Percentiles rank a stretch among this genome's conserved stretches.
Conservation (phyloP, 2,888 invertebrate genomes). For the Campoplex capitator region DNA sequence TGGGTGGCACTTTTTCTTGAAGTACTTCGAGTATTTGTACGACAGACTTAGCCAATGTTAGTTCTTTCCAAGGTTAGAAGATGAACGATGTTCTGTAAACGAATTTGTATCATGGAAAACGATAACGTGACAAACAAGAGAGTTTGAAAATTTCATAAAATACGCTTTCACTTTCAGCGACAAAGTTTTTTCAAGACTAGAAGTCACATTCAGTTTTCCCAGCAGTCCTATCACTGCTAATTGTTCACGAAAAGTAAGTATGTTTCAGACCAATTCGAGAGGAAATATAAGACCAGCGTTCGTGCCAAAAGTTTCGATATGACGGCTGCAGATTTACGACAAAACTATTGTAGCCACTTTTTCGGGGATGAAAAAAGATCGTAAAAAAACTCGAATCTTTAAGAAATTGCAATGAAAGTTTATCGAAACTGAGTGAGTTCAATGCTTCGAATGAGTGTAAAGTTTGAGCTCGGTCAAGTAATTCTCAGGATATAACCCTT, state of each 20-base stretch:
- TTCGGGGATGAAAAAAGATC: not conserved
- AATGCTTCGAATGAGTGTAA: not conserved
- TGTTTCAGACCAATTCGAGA: not conserved
- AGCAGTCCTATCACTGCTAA: not conserved
- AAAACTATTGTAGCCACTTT: not conserved
- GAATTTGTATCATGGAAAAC: not conserved
- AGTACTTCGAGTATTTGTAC: not conserved
- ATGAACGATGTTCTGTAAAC: not conserved
- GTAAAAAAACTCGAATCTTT: slow-evolving; percentile 10
- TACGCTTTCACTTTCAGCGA: not conserved
- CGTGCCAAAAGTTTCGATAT: not conserved
- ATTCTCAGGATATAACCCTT: slow-evolving; percentile 8
- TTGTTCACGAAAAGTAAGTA: not conserved
- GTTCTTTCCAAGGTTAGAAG: not conserved
- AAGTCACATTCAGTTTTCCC: not conserved
- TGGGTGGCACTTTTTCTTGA: not conserved
- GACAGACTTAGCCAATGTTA: not conserved
- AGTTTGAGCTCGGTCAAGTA: not conserved
- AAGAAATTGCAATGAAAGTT: slow-evolving; percentile 4
- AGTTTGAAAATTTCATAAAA: not conserved
- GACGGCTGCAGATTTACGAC: not conserved
- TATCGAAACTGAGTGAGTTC: not conserved
- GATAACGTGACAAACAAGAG: not conserved
- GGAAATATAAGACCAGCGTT: not conserved
- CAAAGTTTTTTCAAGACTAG: not conserved